Evolutionary conservation across 2,888 invertebrate genomes (phyloP), one percentile per base, ranked within the genome.

Genomic region (Pinctada fucata): DNA sequence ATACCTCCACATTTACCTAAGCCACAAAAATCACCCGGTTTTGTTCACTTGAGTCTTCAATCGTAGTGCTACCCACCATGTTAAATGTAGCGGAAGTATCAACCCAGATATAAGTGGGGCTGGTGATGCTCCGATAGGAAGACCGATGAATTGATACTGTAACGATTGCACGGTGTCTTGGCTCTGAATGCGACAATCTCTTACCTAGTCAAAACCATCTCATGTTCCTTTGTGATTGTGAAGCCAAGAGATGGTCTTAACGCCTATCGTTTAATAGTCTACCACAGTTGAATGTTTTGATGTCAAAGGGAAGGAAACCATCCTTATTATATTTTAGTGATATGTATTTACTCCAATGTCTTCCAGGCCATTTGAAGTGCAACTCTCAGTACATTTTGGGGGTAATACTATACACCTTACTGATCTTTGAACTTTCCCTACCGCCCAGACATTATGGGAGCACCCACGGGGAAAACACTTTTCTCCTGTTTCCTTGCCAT

Each of bases 1-100:
- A 58, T 6, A 10, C 8, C 58, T 58, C 6, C 58, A 58, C 6
- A 58, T 58, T 58, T 10, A 10, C 58, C 13, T 13, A 31, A 31
- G 58, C 58, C 58, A 58, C 58, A 58, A 58, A 58, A 58, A 58
- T 58, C 58, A 58, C 58, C 58, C 58, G 8, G 13, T 58, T 58
- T 6, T 58, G 58, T 58, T 6, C 8, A 10, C 58, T 58, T 58
- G 58, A 58, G 8, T 6, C 13, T 58, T 13, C 13, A 58, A 6
- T 13, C 58, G 58, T 6, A 10, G 13, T 13, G 13, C 58, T 10
- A 58, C 58, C 58, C 58, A 10, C 6, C 8, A 6, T 13, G 58
- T 58, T 58, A 58, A 58, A 58, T 58, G 58, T 10, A 58, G 8
- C 58, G 58, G 58, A 58, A 58, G 58, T 58, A 13, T 58, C 13